These are phyloP conservation scores for Anarsia innoxiella DNA, from an alignment of 2,888 invertebrate species.

Conservation along the genomic window DNA sequence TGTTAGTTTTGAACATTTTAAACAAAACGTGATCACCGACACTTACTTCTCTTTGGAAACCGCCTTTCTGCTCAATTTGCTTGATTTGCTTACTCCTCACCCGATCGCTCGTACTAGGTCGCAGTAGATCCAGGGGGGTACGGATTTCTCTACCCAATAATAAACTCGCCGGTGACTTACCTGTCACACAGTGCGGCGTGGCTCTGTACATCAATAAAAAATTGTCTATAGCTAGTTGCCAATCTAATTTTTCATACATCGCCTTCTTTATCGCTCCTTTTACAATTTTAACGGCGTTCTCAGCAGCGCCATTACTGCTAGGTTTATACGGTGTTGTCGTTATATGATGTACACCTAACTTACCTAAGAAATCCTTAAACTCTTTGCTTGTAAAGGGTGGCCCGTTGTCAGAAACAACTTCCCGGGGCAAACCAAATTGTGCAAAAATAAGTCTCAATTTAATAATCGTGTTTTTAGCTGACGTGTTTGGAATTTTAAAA, in stretches of 20 bases:
- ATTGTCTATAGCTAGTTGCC: not conserved
- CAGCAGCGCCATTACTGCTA: constrained; percentile 14
- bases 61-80: not conserved
- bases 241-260: not conserved
- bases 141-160: not conserved
- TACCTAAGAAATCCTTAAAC: constrained; percentile 13
- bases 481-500: not conserved
- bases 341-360: constrained; percentile 14
- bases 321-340: constrained; percentile 15
- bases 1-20: no score
- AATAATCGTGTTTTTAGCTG: not conserved
- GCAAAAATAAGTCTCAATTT: constrained; percentile 16
- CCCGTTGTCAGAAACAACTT: constrained; percentile 19
- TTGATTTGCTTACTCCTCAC: not conserved
- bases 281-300: constrained; percentile 16
- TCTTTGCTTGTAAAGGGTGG: constrained; percentile 18
- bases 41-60: not conserved
- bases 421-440: constrained; percentile 17
- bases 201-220: not conserved
- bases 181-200: not conserved
- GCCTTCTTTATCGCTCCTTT: constrained; percentile 3
- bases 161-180: not conserved
- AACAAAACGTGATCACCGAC: not conserved
- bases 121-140: not conserved
- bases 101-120: not conserved